Base-by-base conservation (phyloP, 2,797 vertebrate species). In the Artibeus lituratus region DNA sequence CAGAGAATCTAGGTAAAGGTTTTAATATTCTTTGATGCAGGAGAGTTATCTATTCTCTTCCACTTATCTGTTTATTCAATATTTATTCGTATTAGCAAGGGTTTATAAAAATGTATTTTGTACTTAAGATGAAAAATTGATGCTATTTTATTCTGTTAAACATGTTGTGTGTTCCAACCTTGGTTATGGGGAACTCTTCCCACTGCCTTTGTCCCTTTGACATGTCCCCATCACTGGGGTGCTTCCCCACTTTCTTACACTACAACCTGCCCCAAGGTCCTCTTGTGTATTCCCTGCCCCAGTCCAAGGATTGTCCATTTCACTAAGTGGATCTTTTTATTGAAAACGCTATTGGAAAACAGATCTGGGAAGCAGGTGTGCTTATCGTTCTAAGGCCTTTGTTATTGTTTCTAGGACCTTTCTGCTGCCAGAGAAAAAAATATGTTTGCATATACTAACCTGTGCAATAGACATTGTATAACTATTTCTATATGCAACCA, bases 31-130 rank as follows among this genome's bases (percentile, higher is more conserved):
- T 32, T 91, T 49, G 18, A 24, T 24, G 55, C 37, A 11, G 72
- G 11, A 24, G 16, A 70, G 37, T 85, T 69, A 12, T 62, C 42
- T 84, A 29, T 59, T 19, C 6, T 65, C 5, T 32, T 35, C 47
- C 4, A 16, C 67, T 37, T 59, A 29, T 67, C 67, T 44, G 37
- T 74, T 42, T 39, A 35, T 77, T 77, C 11, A 76, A 53, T 84
- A 21, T 59, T 76, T 74, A 44, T 42, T n/a, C 44, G 87, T 76
- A 87, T 95, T 35, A 69, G 2, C 39, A 70, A 37, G 2, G 12
- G 51, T 51, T 55, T 15, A 42, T 76, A 4, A 85, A 69, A 76
- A 69, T 55, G 39, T 73, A 73, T 91, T 90, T 93, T 87, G 69
- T 44, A 29, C 3, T 37, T 65, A 44, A 24, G 3, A 10, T 85